phyloP scores from a whole-genome alignment of 1,140 invertebrate genomes.

The Megathymus violae region DNA sequence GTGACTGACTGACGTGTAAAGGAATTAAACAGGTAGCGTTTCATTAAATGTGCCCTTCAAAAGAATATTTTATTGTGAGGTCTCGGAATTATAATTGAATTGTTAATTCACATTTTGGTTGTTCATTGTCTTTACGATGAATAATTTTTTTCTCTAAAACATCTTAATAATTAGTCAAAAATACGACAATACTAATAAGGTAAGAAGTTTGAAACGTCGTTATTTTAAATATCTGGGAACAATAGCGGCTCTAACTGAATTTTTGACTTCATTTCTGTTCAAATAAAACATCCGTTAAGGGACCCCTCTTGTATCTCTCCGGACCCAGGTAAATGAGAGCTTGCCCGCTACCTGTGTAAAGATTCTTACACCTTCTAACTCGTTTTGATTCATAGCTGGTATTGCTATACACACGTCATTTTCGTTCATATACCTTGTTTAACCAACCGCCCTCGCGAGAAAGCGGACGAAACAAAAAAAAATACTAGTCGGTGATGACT shows the following conservation, averaged over 20 bases:
- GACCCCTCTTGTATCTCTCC: conserved; percentile 51
- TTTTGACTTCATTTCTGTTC: conserved; percentile 50
- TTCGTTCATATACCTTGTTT: conserved; percentile 41
- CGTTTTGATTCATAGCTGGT: conserved; percentile 51
- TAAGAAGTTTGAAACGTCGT: conserved; percentile 1
- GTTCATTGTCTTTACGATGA: no score
- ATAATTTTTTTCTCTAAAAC: no score
- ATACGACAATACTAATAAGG: not conserved
- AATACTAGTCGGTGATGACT: conserved; percentile 61
- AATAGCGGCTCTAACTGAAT: no score
- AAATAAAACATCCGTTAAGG: conserved; percentile 64
- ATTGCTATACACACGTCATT: conserved; percentile 45
- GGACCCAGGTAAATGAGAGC: conserved; percentile 68
- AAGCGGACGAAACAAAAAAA: conserved; percentile 65
- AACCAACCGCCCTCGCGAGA: conserved; percentile 53
- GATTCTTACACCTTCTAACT: conserved; percentile 47
- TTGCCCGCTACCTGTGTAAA: conserved; percentile 65
- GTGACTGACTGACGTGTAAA: no score
- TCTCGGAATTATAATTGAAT: conserved; percentile 14
- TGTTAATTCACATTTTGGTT: conserved; percentile 9
- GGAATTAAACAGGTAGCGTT: conserved; percentile 22
- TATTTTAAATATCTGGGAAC: conserved; percentile 16
- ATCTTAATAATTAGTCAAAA: no score
- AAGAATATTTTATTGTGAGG: conserved; percentile 3
- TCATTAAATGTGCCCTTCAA: conserved; percentile 23